Conservation (phyloP, 2,888 invertebrate genomes). For the Leucoma salicis region DNA sequence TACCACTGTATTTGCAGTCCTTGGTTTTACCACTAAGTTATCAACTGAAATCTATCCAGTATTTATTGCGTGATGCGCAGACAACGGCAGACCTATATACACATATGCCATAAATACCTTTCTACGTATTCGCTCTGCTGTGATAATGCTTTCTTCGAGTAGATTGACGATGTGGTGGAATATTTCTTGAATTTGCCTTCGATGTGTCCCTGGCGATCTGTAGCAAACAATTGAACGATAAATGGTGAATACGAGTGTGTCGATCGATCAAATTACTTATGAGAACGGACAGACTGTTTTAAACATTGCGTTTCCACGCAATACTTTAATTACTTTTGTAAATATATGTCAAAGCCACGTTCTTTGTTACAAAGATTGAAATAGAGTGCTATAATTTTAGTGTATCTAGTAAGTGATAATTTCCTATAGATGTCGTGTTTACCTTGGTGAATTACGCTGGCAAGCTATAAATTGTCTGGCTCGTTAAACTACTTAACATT, state of each 20-base stretch:
- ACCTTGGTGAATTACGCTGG: too few species aligned
- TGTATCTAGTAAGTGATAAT: too few species aligned
- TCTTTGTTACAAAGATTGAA: background rate
- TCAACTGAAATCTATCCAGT: too few species aligned
- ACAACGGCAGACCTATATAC: too few species aligned
- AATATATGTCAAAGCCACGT: slow-evolving; percentile 1
- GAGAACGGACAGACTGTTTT: slow-evolving; percentile 45
- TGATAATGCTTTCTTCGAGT: slow-evolving; percentile 75
- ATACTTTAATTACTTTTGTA: slow-evolving; percentile 14
- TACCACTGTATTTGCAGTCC: too few species aligned
- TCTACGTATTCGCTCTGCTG: slow-evolving; percentile 76
- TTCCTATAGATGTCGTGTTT: too few species aligned
- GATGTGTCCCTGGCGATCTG: slow-evolving; percentile 75
- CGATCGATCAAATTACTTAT: slow-evolving; percentile 50
- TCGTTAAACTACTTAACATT: too few species aligned
- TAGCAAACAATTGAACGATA: slow-evolving; percentile 41
- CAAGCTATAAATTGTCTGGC: too few species aligned
- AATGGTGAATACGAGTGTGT: slow-evolving; percentile 35
- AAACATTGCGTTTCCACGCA: slow-evolving; percentile 33
- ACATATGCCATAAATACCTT: slow-evolving; percentile 55
- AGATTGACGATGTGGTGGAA: slow-evolving; percentile 75
- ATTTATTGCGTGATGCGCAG: too few species aligned
- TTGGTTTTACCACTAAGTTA: too few species aligned
- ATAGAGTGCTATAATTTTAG: too few species aligned
- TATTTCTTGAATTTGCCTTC: slow-evolving; percentile 79